Conservation (phyloP, 2,113 vertebrate genomes). For the Anoura caudifer region DNA sequence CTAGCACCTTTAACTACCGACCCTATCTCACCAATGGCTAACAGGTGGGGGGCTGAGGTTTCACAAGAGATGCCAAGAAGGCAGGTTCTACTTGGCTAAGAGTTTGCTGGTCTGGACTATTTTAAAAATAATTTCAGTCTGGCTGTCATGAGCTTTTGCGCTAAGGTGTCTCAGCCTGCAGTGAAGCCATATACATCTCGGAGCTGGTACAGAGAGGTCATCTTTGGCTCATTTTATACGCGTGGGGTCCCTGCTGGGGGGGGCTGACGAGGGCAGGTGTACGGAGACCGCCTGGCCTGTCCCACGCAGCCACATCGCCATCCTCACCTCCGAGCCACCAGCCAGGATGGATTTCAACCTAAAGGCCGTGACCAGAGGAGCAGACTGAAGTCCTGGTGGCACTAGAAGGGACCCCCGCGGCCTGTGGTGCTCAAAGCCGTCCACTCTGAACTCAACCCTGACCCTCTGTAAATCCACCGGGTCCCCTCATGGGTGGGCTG, state of each 20-base stretch:
- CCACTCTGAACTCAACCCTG: background rate
- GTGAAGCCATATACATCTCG: background rate
- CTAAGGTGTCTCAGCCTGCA: background rate
- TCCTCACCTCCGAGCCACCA: background rate
- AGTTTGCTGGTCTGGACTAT: background rate
- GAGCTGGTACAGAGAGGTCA: background rate
- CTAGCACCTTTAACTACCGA: too few species aligned
- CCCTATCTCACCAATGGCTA: background rate
- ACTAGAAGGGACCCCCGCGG: rapidly evolving
- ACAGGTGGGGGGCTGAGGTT: background rate
- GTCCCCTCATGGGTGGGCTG: rapidly evolving
- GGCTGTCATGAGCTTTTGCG: background rate
- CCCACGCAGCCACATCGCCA: too few species aligned
- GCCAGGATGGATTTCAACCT: background rate
- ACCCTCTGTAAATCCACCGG: rapidly evolving
- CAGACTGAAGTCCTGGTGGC: background rate
- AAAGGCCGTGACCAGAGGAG: background rate
- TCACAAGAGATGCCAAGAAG: background rate
- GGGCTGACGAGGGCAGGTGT: background rate
- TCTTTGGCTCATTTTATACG: background rate
- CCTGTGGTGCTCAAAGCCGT: rapidly evolving
- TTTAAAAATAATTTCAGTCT: background rate
- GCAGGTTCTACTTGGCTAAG: background rate
- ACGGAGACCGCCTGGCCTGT: too few species aligned
- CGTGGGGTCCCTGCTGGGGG: rapidly evolving